Conservation (phyloP, 2,888 invertebrate genomes). For the Nezara viridula region DNA sequence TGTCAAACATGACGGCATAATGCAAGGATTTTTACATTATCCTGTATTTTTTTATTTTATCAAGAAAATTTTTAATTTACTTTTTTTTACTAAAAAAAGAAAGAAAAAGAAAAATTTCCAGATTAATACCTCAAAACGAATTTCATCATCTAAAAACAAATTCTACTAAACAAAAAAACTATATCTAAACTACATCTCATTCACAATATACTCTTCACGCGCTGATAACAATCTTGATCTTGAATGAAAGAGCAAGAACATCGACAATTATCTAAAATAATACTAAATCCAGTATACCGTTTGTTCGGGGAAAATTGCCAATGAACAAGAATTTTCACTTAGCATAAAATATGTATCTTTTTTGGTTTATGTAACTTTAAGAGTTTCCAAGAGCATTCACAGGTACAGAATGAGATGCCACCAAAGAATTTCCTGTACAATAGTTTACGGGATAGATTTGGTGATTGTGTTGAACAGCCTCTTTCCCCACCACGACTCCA, state of each 20-base stretch:
- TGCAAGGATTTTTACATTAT: conserved; percentile 11
- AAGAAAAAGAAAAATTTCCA: neutral
- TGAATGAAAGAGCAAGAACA: conserved; percentile 32
- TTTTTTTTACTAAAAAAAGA: neutral
- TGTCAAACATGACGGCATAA: conserved; percentile 20
- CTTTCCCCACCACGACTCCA: conserved; percentile 93
- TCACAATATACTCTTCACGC: conserved; percentile 1
- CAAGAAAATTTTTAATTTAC: neutral
- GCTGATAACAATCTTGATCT: neutral
- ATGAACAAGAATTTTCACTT: neutral
- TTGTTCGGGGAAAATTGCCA: neutral
- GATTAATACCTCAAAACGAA: neutral
- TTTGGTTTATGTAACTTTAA: conserved; percentile 10
- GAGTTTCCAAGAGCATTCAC: neutral
- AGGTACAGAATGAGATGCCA: conserved; percentile 50
- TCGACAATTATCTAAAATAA: conserved; percentile 32
- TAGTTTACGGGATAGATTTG: conserved; percentile 72
- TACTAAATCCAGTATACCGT: conserved; percentile 29
- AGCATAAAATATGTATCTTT: conserved; percentile 4
- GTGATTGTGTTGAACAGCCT: conserved; percentile 88
- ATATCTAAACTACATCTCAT: conserved; percentile 35
- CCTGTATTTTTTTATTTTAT: neutral
- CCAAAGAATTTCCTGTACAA: neutral
- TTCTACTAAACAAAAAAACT: conserved; percentile 24
- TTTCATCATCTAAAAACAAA: conserved; percentile 24